Base-by-base conservation (phyloP, 2,113 vertebrate species). In the Hypomesus transpacificus region DNA sequence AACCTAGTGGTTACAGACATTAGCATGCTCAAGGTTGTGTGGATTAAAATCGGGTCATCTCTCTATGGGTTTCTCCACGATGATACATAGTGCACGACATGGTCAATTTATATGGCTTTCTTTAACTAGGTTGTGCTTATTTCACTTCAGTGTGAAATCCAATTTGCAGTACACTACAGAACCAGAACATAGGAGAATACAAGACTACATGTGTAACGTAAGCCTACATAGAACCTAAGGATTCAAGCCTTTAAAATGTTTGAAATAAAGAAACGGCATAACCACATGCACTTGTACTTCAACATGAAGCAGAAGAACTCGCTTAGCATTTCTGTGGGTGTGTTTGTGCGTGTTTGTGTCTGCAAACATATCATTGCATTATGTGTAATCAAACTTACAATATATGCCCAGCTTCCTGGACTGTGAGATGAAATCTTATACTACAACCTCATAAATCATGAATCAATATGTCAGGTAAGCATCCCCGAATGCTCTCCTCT, bases 321-420 rank as follows among this genome's bases (percentile, higher is more conserved):
- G 9, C 9, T 46, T 46, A 46, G 39, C 39, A 46, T 46, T 9
- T 46, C 39, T 51, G 5, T 66, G 63, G 74, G 61, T 85, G 68
- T 58, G 14, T 22, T 18, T 79, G 78, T 73, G 66, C 53, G 68
- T 58, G 14, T 22, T 18, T 80, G 78, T 73, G 66, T 57, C 76
- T 82, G 77, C 70, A 82, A 74, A 79, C 59, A 39, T 71, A 82
- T 85, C 71, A 81, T 79, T 82, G 75, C 75, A 86, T 85, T 86
- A 83, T 74, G 75, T 84, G 80, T 80, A 87, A 88, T 90, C 82
- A 88, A 87, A 87, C 71, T 73, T 78, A 80, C 63, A 83, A 81
- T 77, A 73, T 80, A 80, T 78, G 77, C 77, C 82, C 50, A 59
- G 75, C 77, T 84, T 84, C 71, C 78, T 80, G 77, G 75, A 61